Evolutionary conservation across 2,888 invertebrate genomes (phyloP).

Genomic region (Xestoiulus laeticollis): DNA sequence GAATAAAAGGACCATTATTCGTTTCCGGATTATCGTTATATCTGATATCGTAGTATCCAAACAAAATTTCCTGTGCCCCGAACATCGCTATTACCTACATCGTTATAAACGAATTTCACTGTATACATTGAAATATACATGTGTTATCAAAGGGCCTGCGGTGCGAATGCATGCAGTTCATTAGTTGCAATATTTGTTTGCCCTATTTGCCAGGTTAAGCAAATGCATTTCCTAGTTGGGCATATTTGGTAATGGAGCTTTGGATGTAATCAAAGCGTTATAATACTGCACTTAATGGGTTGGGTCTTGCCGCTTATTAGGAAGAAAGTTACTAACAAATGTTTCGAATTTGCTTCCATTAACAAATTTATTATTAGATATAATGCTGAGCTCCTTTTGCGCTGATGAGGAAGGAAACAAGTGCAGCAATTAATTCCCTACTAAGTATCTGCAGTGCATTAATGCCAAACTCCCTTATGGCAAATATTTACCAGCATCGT

Average conservation of each 20-base stretch:
- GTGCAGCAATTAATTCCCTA: neutral
- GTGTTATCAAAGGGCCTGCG: neutral
- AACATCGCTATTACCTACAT: too few species aligned
- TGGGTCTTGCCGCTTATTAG: neutral
- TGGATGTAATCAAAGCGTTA: neutral
- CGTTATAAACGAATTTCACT: neutral
- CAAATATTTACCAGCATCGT: conserved; percentile 1
- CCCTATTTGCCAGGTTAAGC: neutral
- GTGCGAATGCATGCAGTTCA: neutral
- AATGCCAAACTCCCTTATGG: neutral
- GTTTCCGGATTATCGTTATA: too few species aligned
- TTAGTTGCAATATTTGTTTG: neutral
- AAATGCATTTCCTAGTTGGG: neutral
- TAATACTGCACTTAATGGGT: neutral
- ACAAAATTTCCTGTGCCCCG: too few species aligned
- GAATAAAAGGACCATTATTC: too few species aligned
- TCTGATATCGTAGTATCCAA: too few species aligned
- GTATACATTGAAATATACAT: neutral
- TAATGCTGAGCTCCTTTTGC: neutral
- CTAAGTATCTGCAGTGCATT: neutral
- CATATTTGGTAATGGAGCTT: neutral
- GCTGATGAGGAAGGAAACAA: neutral
- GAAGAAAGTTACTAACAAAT: neutral
- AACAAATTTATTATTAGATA: neutral
- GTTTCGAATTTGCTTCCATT: neutral